phyloP scores from a whole-genome alignment of 2,888 invertebrate genomes.

The Steinernema hermaphroditum region DNA sequence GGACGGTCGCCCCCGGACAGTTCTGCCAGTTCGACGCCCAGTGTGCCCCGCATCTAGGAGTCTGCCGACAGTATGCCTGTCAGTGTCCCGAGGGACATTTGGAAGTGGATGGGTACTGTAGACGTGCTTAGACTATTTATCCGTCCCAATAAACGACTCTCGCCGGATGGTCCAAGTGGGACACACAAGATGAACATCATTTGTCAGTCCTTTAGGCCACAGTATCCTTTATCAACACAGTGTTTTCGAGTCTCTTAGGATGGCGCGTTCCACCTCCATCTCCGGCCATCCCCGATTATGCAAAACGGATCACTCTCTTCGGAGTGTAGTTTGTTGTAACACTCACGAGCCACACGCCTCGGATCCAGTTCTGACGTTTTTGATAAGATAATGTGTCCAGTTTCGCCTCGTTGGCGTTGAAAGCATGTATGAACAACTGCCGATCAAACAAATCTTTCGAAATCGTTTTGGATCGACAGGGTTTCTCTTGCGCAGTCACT shows the following conservation, averaged over 20 bases:
- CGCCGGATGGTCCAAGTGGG: too few species aligned
- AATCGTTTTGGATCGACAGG: not conserved
- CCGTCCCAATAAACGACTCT: too few species aligned
- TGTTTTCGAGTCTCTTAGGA: too few species aligned
- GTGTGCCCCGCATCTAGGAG: not conserved
- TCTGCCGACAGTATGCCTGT: not conserved
- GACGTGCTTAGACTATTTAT: not conserved
- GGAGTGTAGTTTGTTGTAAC: too few species aligned
- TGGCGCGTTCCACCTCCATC: too few species aligned
- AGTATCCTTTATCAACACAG: too few species aligned
- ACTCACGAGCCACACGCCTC: too few species aligned
- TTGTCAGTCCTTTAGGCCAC: too few species aligned
- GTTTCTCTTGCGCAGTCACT: not conserved
- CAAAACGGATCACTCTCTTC: too few species aligned
- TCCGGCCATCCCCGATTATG: too few species aligned
- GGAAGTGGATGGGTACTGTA: not conserved
- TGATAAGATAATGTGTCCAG: not conserved
- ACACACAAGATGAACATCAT: too few species aligned
- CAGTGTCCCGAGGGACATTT: not conserved
- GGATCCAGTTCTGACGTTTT: not conserved
- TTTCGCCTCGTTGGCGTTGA: not conserved
- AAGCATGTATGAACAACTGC: not conserved
- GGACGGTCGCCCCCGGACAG: not conserved
- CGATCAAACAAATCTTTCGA: constrained; percentile 10
- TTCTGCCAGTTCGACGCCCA: constrained; percentile 1